Evolutionary conservation across 2,797 vertebrate species (phyloP).

Genomic region (Propithecus perrieri): DNA sequence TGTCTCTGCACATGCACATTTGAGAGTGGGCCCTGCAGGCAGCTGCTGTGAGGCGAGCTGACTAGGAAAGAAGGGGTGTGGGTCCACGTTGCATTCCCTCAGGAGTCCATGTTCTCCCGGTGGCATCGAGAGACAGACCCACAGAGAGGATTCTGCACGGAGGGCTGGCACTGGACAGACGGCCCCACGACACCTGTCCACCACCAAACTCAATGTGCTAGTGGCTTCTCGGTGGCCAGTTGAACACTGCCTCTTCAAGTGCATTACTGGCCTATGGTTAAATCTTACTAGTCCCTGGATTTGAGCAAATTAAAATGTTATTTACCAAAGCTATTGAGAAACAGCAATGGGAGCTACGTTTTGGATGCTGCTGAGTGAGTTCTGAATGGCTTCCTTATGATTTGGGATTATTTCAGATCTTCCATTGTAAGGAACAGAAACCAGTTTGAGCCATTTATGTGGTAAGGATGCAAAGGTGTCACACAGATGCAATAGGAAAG

Average conservation of each 20-base stretch:
- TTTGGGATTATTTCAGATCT: not conserved
- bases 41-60: not conserved
- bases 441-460: not conserved
- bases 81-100: fast-evolving
- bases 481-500: not conserved
- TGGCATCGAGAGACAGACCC: not conserved
- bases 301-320: not conserved
- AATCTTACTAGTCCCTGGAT: not conserved
- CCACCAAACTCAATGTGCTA: not conserved
- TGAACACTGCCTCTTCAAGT: not conserved
- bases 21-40: no score
- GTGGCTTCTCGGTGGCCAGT: not conserved
- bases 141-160: not conserved
- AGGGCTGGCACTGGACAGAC: not conserved
- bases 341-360: not conserved
- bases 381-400: not conserved
- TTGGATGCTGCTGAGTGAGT: not conserved
- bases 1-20: not conserved
- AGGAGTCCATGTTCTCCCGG: not conserved
- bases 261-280: not conserved
- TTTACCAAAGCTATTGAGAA: not conserved
- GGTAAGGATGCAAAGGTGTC: not conserved
- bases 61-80: not conserved
- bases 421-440: not conserved
- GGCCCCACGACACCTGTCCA: no score